Base-by-base conservation (phyloP, 1,140 invertebrate species). In the Mactra quadrangularis region DNA sequence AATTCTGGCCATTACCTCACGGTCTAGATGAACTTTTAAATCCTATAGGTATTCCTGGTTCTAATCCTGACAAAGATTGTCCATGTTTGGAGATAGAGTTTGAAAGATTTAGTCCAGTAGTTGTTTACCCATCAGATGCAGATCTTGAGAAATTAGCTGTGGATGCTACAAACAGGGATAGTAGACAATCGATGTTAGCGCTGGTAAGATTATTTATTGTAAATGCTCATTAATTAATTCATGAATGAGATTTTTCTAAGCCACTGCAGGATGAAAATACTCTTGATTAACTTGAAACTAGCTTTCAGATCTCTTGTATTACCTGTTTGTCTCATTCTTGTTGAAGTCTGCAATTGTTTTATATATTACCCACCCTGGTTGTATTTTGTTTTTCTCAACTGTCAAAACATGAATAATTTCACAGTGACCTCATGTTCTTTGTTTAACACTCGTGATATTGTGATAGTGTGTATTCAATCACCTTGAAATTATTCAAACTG, bases 1-100 rank as follows among this genome's bases (percentile, higher is more conserved):
- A 97, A 88, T 96, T 98, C 90, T 99, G 97, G 97, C 96, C 96
- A 0, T 96, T 97, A 91, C 96, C 96, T 0, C 96, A 98, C 89
- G 96, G 97, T 87, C 91, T 93, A 64, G 96, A 96, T 89, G 96
- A 98, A 91, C 93, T 97, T 52, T 94, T 98, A 11, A 96, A 98
- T 93, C 96, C 97, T 19, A 95, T 93, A 95, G 96, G 97, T 96
- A 29, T 97, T 96, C 35, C 96, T 71, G 90, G 97, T 31, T 96
- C 96, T 22, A 98, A 98, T 94, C 97, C 97, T 3, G 95, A 96
- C 87, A 95, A 95, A 19, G 96, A 97, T 87, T 95, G 96, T 60
- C 95, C 97, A 2, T 95, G 95, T 74, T 92, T 98, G 52, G 97
- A 97, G 89, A 94, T 98, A 52, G 95, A 96, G 76, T 98, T 98